These are phyloP conservation scores for Rhodeus uyekii DNA, from an alignment of 2,797 vertebrate species.

Conservation along the genomic window DNA sequence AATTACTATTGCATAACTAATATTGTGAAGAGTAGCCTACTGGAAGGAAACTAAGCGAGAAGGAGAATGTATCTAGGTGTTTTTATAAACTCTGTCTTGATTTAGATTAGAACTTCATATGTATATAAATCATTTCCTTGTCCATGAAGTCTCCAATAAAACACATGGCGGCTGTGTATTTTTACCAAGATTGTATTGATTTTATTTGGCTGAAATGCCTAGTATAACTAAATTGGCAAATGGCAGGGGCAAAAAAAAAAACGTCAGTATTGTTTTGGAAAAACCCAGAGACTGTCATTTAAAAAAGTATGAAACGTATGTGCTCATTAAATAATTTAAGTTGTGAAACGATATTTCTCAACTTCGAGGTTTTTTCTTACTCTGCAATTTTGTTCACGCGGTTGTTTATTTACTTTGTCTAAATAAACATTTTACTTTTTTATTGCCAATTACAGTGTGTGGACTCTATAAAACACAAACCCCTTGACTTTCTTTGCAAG, in stretches of 20 bases:
- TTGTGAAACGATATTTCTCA: not conserved
- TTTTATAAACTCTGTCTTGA: slow-evolving; percentile 50
- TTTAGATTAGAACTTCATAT: slow-evolving; percentile 48
- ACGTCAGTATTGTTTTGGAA: slow-evolving; percentile 13
- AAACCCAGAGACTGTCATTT: not conserved
- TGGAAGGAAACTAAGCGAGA: slow-evolving; percentile 32
- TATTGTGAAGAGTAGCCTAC: slow-evolving; percentile 48
- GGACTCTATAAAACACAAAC: slow-evolving; percentile 5
- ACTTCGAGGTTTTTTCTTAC: not conserved
- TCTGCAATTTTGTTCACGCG: slow-evolving; percentile 49
- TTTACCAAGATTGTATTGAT: not conserved
- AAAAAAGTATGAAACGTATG: not conserved
- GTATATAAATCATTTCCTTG: slow-evolving; percentile 42
- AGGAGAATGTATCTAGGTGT: slow-evolving; percentile 43
- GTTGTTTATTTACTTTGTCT: slow-evolving; percentile 61
- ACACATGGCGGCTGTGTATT: not conserved
- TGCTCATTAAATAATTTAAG: not conserved
- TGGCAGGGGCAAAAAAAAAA: not conserved
- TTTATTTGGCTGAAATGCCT: not conserved
- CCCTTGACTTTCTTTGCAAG: not conserved
- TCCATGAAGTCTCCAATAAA: slow-evolving; percentile 22
- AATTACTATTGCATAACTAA: slow-evolving; percentile 52
- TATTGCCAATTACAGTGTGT: slow-evolving; percentile 54
- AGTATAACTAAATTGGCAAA: not conserved
- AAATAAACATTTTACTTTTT: slow-evolving; percentile 68